Evolutionary conservation across 1,140 invertebrate genomes (phyloP).

Genomic region (Manduca sexta): DNA sequence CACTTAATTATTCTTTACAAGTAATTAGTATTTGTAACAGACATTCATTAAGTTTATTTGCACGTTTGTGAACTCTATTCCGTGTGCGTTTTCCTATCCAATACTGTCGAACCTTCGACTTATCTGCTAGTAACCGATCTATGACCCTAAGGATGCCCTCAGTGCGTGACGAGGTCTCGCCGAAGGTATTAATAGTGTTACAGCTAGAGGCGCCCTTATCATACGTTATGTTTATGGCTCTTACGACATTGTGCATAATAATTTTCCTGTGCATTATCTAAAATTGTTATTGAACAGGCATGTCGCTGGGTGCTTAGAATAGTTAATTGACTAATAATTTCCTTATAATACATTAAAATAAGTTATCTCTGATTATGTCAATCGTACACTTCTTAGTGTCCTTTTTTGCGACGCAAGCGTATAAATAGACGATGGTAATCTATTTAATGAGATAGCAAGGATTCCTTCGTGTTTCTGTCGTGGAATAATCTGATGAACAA

Average conservation of each 20-base stretch:
- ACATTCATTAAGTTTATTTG: constrained; percentile 14
- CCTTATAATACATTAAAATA: too few relatives aligned
- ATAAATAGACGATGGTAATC: too few relatives aligned
- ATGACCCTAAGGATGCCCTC: constrained; percentile 53
- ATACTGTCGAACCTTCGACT: constrained; percentile 32
- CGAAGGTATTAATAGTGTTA: constrained; percentile 24
- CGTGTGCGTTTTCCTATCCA: constrained; percentile 38
- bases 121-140: constrained; percentile 39
- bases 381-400: too few relatives aligned
- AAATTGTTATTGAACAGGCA: constrained; percentile 9
- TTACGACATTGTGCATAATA: constrained; percentile 33
- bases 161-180: constrained; percentile 54
- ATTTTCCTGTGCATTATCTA: constrained; percentile 27
- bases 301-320: neutral
- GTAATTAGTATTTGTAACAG: neutral
- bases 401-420: too few relatives aligned
- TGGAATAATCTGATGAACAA: constrained; percentile 33
- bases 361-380: too few relatives aligned
- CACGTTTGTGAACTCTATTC: constrained; percentile 34
- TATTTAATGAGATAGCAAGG: constrained; percentile 25
- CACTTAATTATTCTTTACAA: too few relatives aligned
- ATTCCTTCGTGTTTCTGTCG: constrained; percentile 22
- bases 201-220: constrained; percentile 27
- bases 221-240: constrained; percentile 44
- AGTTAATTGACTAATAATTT: too few relatives aligned